Conservation (phyloP, 2,797 vertebrate species). For the Sebastes flavidus region DNA sequence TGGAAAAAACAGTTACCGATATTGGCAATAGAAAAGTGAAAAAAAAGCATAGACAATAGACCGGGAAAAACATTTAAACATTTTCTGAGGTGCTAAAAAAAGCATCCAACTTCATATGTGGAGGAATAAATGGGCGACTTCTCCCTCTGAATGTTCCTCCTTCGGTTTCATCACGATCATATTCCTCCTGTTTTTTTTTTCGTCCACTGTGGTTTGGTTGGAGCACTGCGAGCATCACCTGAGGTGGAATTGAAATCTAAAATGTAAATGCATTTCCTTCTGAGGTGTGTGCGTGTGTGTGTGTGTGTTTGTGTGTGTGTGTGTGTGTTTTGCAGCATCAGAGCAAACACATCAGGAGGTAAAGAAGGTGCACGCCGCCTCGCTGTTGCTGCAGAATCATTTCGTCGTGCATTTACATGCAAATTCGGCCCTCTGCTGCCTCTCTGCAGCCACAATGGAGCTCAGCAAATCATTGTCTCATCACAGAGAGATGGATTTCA, state of each 20-base stretch:
- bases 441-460: conserved; percentile 70
- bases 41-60: too few relatives aligned
- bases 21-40: too few relatives aligned
- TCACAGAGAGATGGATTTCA: conserved; percentile 76
- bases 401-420: conserved; percentile 77
- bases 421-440: conserved; percentile 67
- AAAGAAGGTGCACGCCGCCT: conserved; percentile 37
- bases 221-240: conserved; percentile 3
- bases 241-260: conserved; percentile 35
- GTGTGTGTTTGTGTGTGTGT: conserved; percentile 7
- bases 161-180: background rate
- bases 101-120: background rate
- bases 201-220: background rate
- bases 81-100: too few relatives aligned
- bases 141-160: background rate
- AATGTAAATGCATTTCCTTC: conserved; percentile 51
- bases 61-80: too few relatives aligned
- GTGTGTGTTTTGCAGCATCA: conserved; percentile 18
- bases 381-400: conserved; percentile 60
- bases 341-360: conserved; percentile 58
- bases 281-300: background rate
- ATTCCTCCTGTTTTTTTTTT: background rate
- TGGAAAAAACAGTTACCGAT: background rate
- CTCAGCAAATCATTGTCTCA: conserved; percentile 76
- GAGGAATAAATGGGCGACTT: background rate